phyloP scores from a whole-genome alignment of 2,888 invertebrate species.

The Apeira syringaria region DNA sequence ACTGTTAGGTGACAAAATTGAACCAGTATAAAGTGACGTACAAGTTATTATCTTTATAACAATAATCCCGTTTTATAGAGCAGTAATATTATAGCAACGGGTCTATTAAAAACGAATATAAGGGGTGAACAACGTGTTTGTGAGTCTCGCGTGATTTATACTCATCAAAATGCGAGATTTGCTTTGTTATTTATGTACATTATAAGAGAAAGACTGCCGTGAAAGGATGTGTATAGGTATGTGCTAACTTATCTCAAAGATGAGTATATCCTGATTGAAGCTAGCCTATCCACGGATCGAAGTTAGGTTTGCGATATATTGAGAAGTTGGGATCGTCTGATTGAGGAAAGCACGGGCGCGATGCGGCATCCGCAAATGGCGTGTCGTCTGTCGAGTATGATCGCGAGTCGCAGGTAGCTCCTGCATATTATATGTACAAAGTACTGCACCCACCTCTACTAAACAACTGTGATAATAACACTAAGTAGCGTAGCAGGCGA shows the following conservation, averaged over 20 bases:
- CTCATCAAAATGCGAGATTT: constrained; percentile 61
- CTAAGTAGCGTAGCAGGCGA: constrained; percentile 84
- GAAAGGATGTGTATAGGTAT: constrained; percentile 68
- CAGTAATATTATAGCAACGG: constrained; percentile 63
- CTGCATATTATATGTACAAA: constrained; percentile 80
- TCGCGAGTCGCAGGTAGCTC: constrained; percentile 73
- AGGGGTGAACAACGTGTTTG: constrained; percentile 76
- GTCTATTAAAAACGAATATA: constrained; percentile 48
- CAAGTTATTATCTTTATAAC: constrained; percentile 79
- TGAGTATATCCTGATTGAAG: constrained; percentile 58
- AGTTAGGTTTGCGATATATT: constrained; percentile 46
- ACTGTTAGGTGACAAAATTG: constrained; percentile 80
- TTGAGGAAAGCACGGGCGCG: constrained; percentile 27
- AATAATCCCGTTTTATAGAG: constrained; percentile 59
- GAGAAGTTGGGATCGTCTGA: constrained; percentile 43
- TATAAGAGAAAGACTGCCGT: constrained; percentile 79
- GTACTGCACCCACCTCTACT: constrained; percentile 84
- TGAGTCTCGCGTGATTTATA: constrained; percentile 61
- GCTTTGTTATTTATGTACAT: constrained; percentile 79
- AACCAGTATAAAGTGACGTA: constrained; percentile 81
- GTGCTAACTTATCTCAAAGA: constrained; percentile 73
- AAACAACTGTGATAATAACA: constrained; percentile 85
- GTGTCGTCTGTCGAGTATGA: constrained; percentile 52
- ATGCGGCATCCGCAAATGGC: constrained; percentile 51
- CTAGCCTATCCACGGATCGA: constrained; percentile 56